Conservation (phyloP, 2,797 vertebrate species). For the Ctenosaura bakeri region DNA sequence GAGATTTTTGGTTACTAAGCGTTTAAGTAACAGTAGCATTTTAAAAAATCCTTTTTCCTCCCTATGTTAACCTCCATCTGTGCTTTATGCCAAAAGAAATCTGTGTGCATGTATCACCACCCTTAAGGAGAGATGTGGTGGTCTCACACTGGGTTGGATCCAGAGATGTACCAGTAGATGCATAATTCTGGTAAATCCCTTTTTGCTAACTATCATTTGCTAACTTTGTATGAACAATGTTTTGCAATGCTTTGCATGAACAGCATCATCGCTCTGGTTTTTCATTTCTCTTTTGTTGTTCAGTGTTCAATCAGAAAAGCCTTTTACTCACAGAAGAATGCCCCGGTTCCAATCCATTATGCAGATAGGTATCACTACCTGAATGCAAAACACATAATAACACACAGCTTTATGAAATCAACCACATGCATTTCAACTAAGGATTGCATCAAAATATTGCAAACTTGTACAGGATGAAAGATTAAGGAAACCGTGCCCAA, state of each 20-base stretch:
- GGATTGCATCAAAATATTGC: not conserved
- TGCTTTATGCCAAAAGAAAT: not conserved
- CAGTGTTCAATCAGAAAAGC: not conserved
- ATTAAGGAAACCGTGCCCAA: not conserved
- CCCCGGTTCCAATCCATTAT: not conserved
- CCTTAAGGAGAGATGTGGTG: not conserved
- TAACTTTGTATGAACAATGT: not conserved
- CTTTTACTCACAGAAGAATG: not conserved
- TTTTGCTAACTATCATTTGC: not conserved
- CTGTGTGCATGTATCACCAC: not conserved
- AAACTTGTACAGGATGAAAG: not conserved
- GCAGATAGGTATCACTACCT: not conserved
- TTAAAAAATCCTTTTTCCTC: not conserved
- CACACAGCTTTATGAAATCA: not conserved
- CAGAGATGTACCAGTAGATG: not conserved
- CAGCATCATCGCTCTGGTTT: not conserved
- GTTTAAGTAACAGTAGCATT: not conserved
- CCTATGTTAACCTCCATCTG: not conserved
- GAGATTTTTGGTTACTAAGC: not conserved
- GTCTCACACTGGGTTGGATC: not conserved
- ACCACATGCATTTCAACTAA: not conserved
- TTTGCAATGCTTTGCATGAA: not conserved
- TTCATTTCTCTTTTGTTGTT: too few relatives aligned
- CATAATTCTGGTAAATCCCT: not conserved
- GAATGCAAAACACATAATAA: not conserved